Conservation (phyloP, 1,140 invertebrate genomes). For the Drosophila funebris region DNA sequence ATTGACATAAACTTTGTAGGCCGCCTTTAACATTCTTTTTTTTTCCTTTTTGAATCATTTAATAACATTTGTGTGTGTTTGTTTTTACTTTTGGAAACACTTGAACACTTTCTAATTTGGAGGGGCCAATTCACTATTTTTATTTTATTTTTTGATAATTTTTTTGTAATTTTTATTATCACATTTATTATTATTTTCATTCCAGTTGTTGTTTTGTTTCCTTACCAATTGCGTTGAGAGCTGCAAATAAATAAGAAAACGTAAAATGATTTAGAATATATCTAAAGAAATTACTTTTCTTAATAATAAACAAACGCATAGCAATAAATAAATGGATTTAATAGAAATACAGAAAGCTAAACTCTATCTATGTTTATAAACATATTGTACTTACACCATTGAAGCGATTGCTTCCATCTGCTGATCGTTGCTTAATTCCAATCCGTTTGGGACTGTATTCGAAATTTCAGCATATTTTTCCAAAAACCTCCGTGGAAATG, state of each 20-base stretch:
- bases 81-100: conserved; percentile 25
- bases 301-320: too few relatives aligned
- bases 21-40: conserved; percentile 9
- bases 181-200: conserved; percentile 15
- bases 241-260: conserved; percentile 48
- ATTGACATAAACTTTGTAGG: conserved; percentile 38
- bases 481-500: conserved; percentile 50
- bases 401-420: conserved; percentile 28
- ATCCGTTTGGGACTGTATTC: conserved; percentile 68
- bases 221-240: conserved; percentile 66
- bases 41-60: conserved; percentile 11
- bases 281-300: neutral
- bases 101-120: conserved; percentile 31
- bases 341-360: neutral
- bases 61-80: neutral
- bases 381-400: conserved; percentile 66
- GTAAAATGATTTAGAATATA: neutral
- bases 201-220: conserved; percentile 43
- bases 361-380: neutral
- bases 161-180: conserved; percentile 7
- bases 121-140: conserved; percentile 18
- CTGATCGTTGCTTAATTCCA: conserved; percentile 36
- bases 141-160: conserved; percentile 10
- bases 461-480: conserved; percentile 58
- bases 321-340: too few relatives aligned